Base-by-base conservation (phyloP, 2,797 vertebrate species). In the Huso huso region DNA sequence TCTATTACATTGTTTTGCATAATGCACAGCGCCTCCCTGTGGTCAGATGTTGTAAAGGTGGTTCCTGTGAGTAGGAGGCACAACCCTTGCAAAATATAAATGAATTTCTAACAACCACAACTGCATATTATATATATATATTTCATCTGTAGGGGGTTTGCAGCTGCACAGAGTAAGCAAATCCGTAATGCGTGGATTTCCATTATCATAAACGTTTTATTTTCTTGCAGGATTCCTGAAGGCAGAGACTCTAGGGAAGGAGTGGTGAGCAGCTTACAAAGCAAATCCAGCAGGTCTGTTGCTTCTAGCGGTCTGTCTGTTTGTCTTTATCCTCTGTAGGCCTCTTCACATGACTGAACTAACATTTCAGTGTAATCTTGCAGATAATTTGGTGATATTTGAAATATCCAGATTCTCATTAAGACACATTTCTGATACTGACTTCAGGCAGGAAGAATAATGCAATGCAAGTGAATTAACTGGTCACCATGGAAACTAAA, bases 241-340 rank as follows among this genome's bases (percentile, higher is more conserved):
- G 88, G 87, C 82, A 86, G 85, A 84, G 88, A 85, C 80, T 88
- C 91, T 76, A 91, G 92, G 88, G 91, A 90, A 88, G 90, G 86
- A 83, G 89, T 87, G 81, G 81, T 86, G 77, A 89, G 89, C 79
- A 87, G 78, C 78, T 88, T 92, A 84, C 83, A 90, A 77, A 91
- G 91, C 72, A 92, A 93, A 87, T 88, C 89, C 70, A 91, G 91
- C 90, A 93, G 95, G 95, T 97, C 87, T 84, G 92, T 92, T 86
- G 86, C 89, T 88, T 83, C 57, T 12, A 13, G 4, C 48, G 1
- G 11, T 51, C 50, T 12, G 4, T 51, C 48, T 68, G 61, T 73
- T 69, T 70, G 1, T 49, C 60, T 7, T 48, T n/a, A 10, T 10
- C 13, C 12, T 58, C 55, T 12, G 6, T 10, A 58, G 55, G 9